These are phyloP conservation scores for Ylistrum balloti DNA, from an alignment of 1,140 invertebrate genomes.

Conservation along the genomic window DNA sequence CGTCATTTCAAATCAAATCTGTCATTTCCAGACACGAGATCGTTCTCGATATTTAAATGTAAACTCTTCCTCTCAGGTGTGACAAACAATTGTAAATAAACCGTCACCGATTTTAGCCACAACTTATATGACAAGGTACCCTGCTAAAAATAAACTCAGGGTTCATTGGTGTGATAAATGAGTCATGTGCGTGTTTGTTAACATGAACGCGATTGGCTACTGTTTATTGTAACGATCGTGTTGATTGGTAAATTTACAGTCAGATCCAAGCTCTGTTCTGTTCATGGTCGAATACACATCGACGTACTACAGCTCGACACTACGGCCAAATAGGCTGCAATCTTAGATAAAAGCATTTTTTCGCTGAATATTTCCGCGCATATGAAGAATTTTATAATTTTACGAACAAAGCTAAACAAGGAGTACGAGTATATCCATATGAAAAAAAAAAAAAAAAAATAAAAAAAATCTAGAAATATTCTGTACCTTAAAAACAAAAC, in stretches of 20 bases:
- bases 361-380: too few relatives aligned
- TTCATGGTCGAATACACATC: background rate
- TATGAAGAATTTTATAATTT: too few relatives aligned
- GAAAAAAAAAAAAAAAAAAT: too few relatives aligned
- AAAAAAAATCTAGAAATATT: too few relatives aligned
- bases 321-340: too few relatives aligned
- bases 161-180: background rate
- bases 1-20: background rate
- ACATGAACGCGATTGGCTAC: background rate
- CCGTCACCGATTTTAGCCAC: background rate
- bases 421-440: too few relatives aligned
- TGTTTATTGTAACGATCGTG: background rate
- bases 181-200: slow-evolving; percentile 33
- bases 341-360: too few relatives aligned
- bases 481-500: too few relatives aligned
- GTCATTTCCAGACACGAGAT: background rate
- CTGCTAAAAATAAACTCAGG: background rate
- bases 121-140: slow-evolving; percentile 8
- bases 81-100: background rate
- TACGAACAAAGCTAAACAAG: too few relatives aligned
- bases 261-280: background rate
- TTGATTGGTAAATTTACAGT: background rate
- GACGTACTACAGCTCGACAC: too few relatives aligned
- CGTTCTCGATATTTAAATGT: background rate
- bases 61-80: background rate